Conservation (phyloP, 2,888 invertebrate genomes). For the Bhutanitis thaidina region DNA sequence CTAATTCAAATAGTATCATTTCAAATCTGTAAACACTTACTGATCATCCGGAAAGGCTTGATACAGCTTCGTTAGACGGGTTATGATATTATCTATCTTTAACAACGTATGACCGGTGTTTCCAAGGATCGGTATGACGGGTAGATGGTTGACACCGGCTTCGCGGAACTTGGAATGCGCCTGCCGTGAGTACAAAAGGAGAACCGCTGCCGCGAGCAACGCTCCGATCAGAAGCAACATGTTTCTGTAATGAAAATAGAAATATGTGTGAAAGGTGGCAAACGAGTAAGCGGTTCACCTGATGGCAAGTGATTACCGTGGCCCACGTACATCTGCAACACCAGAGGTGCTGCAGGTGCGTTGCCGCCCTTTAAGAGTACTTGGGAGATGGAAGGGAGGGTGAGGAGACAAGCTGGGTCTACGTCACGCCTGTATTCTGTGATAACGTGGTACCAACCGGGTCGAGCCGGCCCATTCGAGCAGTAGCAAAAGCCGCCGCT, state of each 20-base stretch:
- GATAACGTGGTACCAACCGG: too few relatives aligned
- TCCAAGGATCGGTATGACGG: conserved; percentile 25
- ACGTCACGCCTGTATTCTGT: too few relatives aligned
- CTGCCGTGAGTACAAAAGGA: conserved; percentile 18
- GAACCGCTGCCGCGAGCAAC: conserved; percentile 11
- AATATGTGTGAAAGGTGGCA: neutral
- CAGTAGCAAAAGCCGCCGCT: too few relatives aligned
- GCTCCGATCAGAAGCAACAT: conserved; percentile 21
- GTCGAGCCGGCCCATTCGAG: too few relatives aligned
- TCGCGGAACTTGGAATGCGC: conserved; percentile 22
- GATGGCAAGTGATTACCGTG: too few relatives aligned
- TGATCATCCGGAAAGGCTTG: conserved; percentile 15
- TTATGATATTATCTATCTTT: conserved; percentile 8
- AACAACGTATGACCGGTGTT: conserved; percentile 18
- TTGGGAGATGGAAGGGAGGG: too few relatives aligned
- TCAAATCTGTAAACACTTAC: conserved; percentile 6
- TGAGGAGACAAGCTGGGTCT: too few relatives aligned
- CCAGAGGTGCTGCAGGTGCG: too few relatives aligned
- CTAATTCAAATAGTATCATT: too few relatives aligned
- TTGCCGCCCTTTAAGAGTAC: too few relatives aligned
- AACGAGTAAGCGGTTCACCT: too few relatives aligned
- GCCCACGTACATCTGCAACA: too few relatives aligned
- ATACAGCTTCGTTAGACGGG: conserved; percentile 1
- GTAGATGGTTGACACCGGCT: conserved; percentile 25
- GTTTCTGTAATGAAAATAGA: neutral